phyloP scores from a whole-genome alignment of 2,888 invertebrate species.

The Chrysolina oricalcia region DNA sequence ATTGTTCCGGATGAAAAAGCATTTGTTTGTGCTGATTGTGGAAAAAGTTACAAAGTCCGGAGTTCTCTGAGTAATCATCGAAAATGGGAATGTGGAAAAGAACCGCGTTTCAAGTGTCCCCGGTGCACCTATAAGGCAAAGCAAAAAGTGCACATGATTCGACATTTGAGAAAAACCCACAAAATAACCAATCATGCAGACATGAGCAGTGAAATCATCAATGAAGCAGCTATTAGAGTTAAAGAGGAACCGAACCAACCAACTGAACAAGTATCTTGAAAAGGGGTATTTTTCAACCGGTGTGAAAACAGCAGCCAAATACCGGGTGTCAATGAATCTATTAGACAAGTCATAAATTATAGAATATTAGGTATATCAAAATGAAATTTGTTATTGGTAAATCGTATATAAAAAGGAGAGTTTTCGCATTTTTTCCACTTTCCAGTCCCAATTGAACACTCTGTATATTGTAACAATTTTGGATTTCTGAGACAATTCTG shows the following conservation, averaged over 20 bases:
- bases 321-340: no score
- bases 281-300: background rate
- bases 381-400: no score
- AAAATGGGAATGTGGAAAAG: constrained; percentile 54
- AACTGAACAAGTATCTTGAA: background rate
- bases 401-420: no score
- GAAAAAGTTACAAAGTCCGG: constrained; percentile 46
- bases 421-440: no score
- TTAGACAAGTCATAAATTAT: no score
- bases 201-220: constrained; percentile 18
- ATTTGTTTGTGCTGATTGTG: constrained; percentile 43
- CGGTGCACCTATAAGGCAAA: constrained; percentile 82
- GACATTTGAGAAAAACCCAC: constrained; percentile 77
- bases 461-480: no score
- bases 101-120: constrained; percentile 48
- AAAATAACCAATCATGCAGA: constrained; percentile 29
- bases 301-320: background rate
- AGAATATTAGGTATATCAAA: no score
- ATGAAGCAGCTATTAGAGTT: constrained; percentile 12
- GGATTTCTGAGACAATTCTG: no score
- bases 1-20: constrained; percentile 23
- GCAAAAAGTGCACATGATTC: constrained; percentile 84
- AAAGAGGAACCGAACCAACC: background rate
- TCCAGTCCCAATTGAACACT: no score
- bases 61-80: constrained; percentile 46